These are phyloP conservation scores for Cotesia glomerata DNA, from an alignment of 1,140 invertebrate species.

Conservation along the genomic window DNA sequence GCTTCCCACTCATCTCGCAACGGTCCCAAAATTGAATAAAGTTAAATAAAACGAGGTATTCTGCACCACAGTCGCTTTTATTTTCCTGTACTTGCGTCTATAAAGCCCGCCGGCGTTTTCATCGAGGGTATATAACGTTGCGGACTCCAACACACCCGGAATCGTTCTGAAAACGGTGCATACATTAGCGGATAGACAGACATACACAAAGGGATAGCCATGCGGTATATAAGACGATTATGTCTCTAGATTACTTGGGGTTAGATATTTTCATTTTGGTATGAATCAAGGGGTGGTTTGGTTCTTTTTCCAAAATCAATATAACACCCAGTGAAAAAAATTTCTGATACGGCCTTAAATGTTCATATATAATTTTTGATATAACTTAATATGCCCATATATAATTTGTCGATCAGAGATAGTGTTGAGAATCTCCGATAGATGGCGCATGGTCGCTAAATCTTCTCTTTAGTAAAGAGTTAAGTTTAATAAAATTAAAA, in stretches of 20 bases:
- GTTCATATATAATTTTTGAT: no score
- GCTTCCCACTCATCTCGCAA: slow-evolving; percentile 47
- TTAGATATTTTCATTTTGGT: slow-evolving; percentile 2
- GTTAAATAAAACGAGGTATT: slow-evolving; percentile 45
- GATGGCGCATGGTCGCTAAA: no score
- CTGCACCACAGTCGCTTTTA: slow-evolving; percentile 13
- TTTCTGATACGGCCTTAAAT: no score
- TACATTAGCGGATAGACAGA: slow-evolving; percentile 49
- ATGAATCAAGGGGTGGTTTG: not conserved
- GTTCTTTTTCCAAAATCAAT: no score
- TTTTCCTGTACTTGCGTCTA: slow-evolving; percentile 42
- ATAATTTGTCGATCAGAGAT: no score
- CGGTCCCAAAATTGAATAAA: slow-evolving; percentile 64
- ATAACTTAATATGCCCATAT: no score
- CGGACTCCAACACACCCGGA: slow-evolving; percentile 30
- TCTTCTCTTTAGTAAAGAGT: no score
- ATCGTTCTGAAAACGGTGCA: slow-evolving; percentile 44
- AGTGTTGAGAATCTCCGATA: no score
- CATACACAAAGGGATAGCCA: slow-evolving; percentile 48
- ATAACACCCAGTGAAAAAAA: no score
- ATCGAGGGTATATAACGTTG: slow-evolving; percentile 36
- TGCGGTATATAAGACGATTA: slow-evolving; percentile 32
- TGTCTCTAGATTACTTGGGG: slow-evolving; percentile 21
- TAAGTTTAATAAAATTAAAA: no score
- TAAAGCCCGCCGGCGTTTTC: slow-evolving; percentile 11